Base-by-base conservation (phyloP, 2,888 invertebrate species). In the Melanargia galathea region DNA sequence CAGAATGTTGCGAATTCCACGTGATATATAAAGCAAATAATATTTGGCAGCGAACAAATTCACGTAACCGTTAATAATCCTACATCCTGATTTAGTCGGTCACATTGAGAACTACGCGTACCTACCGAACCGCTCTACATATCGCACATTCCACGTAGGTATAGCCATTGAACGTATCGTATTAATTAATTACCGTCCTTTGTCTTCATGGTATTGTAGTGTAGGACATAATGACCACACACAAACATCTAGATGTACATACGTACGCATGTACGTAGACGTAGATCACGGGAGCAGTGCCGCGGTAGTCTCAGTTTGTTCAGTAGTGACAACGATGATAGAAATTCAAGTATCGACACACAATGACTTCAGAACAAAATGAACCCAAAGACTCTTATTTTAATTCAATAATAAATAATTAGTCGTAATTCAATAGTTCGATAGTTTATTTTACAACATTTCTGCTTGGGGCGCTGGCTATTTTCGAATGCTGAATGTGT, bases 171-270 rank as follows among this genome's bases (percentile, higher is more conserved):
- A 66, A 67, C 61, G 61, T 67, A 65, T 67, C 63, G 64, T 52
- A 67, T 69, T 66, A 70, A 72, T 72, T 71, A 71, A 70, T 68
- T 66, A 67, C 66, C 59, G 66, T 65, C 71, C 72, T 70, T 71
- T 70, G 72, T 72, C 67, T 66, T 64, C 66, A 63, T 60, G 60
- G 65, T 63, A 66, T 63, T 68, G 65, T 68, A 63, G 59, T 64
- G 63, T 60, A 66, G 70, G 65, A 65, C 64, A 60, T 65, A 67
- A 69, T 69, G 68, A 64, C 62, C 67, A 56, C 71, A 68, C 52
- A 24, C 56, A 18, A 46, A 30, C 58, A 57, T 22, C 51, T 57
- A 62, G 20, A 22, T 18, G 7, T 22, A 11, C 2, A 20, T 8
- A 30, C 67, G 64, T 71, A 70, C 60, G 48, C n/a, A 48, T 48